phyloP scores from a whole-genome alignment of 2,888 invertebrate species.

The Caenorhabditis uteleia region DNA sequence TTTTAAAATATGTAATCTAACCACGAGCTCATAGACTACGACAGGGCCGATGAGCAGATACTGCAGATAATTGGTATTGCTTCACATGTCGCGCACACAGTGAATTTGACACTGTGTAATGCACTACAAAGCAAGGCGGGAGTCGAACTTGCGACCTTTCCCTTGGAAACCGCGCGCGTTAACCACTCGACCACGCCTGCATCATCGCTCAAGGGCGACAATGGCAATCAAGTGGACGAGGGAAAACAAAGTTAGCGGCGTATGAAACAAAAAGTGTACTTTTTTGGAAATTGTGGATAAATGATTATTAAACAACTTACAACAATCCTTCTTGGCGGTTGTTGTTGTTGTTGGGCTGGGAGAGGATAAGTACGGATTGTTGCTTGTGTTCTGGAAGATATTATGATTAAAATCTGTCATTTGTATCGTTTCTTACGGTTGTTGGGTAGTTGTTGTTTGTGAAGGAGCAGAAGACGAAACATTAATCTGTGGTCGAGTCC shows the following conservation, averaged over 20 bases:
- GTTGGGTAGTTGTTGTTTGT: neutral
- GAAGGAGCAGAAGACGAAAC: neutral
- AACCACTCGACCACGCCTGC: slow-evolving; percentile 29
- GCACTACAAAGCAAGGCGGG: slow-evolving; percentile 23
- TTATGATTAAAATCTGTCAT: neutral
- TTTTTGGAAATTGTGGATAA: too few species aligned
- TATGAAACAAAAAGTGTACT: too few species aligned
- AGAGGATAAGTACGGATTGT: too few species aligned
- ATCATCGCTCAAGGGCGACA: slow-evolving; percentile 1
- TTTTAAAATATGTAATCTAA: slow-evolving; percentile 30
- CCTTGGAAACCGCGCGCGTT: neutral
- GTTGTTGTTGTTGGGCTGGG: too few species aligned
- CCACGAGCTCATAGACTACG: slow-evolving; percentile 37
- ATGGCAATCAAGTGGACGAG: neutral
- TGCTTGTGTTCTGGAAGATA: too few species aligned
- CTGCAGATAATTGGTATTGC: slow-evolving; percentile 36
- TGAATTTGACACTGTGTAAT: slow-evolving; percentile 14
- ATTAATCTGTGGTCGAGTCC: neutral
- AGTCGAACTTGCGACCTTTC: slow-evolving; percentile 6
- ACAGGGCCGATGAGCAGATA: slow-evolving; percentile 36
- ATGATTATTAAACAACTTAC: too few species aligned
- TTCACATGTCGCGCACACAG: slow-evolving; percentile 28
- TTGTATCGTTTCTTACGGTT: neutral
- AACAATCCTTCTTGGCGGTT: too few species aligned
- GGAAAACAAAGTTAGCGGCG: too few species aligned